Percentiles rank a stretch among this genome's conserved stretches.
Evolutionary conservation across 2,797 vertebrate genomes (phyloP).

Genomic region (Muscicapa striata): DNA sequence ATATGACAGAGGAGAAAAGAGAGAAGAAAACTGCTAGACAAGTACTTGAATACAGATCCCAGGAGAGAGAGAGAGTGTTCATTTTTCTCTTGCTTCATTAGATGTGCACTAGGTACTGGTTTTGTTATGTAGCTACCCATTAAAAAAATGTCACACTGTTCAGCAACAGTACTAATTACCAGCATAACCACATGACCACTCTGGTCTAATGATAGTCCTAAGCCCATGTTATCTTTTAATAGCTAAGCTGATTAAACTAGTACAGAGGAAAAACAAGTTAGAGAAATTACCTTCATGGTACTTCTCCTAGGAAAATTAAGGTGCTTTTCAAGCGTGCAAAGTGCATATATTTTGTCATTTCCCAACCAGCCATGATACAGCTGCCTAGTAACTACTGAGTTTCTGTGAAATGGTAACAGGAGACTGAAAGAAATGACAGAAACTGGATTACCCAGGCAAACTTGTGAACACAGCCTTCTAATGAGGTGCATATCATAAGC

Average conservation of each 20-base stretch:
- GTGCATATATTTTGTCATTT: not conserved
- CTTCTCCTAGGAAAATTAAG: conserved; percentile 18
- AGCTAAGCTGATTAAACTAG: conserved; percentile 58
- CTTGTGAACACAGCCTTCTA: not conserved
- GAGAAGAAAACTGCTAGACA: not conserved
- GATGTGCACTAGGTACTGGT: not conserved
- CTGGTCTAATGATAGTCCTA: conserved; percentile 43
- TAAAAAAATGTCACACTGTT: not conserved
- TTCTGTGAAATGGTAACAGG: not conserved
- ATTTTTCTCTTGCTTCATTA: not conserved
- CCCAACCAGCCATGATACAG: not conserved
- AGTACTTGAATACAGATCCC: not conserved
- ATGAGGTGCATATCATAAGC: not conserved
- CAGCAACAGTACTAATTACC: conserved; percentile 28
- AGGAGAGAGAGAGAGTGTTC: not conserved
- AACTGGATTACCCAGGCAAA: not conserved
- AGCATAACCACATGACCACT: conserved; percentile 34
- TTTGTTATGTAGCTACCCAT: conserved; percentile 12
- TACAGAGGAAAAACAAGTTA: conserved; percentile 33
- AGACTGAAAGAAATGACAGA: not conserved
- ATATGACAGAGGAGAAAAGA: not conserved
- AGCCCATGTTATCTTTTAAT: conserved; percentile 47
- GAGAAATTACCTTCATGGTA: conserved; percentile 6
- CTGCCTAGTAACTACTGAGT: not conserved
- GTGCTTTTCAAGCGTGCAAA: not conserved